phyloP scores from a whole-genome alignment of 2,888 invertebrate genomes.

The Agrypnus murinus region DNA sequence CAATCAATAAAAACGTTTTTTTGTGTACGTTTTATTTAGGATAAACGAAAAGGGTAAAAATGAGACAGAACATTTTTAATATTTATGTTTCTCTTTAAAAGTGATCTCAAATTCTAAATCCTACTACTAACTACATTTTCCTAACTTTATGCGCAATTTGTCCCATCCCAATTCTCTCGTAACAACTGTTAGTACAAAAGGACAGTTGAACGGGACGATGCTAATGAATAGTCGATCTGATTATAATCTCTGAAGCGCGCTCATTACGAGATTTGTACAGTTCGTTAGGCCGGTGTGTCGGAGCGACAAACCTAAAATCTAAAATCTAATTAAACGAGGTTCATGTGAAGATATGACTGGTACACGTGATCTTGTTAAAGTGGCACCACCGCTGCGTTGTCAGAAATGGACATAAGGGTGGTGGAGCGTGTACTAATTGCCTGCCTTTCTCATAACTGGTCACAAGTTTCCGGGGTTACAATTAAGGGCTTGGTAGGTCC shows the following conservation, averaged over 20 bases:
- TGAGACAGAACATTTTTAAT: no score
- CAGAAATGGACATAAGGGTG: background rate
- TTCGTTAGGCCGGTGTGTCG: conserved; percentile 28
- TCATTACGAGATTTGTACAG: conserved; percentile 31
- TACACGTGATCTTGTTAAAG: conserved; percentile 45
- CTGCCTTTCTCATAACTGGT: conserved; percentile 33
- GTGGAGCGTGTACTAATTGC: conserved; percentile 34
- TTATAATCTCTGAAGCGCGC: conserved; percentile 22
- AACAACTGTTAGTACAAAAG: conserved; percentile 6
- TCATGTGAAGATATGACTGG: conserved; percentile 29
- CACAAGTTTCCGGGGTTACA: conserved; percentile 21
- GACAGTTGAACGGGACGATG: background rate
- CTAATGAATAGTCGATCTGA: conserved; percentile 34
- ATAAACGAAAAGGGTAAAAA: no score
- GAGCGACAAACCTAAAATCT: conserved; percentile 26
- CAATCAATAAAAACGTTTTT: no score
- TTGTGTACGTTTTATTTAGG: no score
- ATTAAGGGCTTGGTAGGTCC: conserved; percentile 27
- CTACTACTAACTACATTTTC: no score
- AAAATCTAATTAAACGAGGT: conserved; percentile 42
- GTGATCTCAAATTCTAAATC: background rate
- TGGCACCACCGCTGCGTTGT: conserved; percentile 2
- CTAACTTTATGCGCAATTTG: no score
- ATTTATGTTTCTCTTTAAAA: background rate
- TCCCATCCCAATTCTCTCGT: background rate